Conservation (phyloP, 1,140 invertebrate genomes). For the Euura saliciscinereae region DNA sequence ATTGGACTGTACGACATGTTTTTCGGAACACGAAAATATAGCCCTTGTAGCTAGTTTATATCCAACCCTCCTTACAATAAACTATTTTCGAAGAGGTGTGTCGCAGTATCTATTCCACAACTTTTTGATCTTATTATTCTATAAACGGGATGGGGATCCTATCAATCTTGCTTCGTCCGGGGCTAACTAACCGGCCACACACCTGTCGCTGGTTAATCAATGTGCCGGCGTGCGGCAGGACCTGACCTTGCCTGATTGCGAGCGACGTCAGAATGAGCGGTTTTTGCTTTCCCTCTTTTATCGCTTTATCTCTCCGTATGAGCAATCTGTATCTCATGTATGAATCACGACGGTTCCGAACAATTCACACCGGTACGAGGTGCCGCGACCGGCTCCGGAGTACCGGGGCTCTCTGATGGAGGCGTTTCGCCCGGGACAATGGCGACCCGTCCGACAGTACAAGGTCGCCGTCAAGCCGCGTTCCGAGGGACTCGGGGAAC, state of each 20-base stretch:
- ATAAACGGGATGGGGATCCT: not conserved
- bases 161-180: not conserved
- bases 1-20: too few relatives aligned
- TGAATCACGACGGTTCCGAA: not conserved
- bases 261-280: not conserved
- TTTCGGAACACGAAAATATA: too few relatives aligned
- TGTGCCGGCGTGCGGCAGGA: not conserved
- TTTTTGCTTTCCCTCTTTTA: not conserved
- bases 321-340: not conserved
- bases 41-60: too few relatives aligned
- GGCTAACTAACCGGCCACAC: not conserved
- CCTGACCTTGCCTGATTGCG: not conserved
- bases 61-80: too few relatives aligned
- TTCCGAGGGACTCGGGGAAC: slow-evolving; percentile 9
- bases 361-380: not conserved
- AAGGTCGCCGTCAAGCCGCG: slow-evolving; percentile 44
- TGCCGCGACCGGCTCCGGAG: slow-evolving; percentile 12
- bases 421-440: slow-evolving; percentile 46
- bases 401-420: slow-evolving; percentile 30
- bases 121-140: not conserved
- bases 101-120: too few relatives aligned
- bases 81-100: too few relatives aligned
- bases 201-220: slow-evolving; percentile 5
- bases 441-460: slow-evolving; percentile 48
- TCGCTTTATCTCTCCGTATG: not conserved